phyloP scores from a whole-genome alignment of 2,797 vertebrate genomes.

The Intellagama lesueurii region DNA sequence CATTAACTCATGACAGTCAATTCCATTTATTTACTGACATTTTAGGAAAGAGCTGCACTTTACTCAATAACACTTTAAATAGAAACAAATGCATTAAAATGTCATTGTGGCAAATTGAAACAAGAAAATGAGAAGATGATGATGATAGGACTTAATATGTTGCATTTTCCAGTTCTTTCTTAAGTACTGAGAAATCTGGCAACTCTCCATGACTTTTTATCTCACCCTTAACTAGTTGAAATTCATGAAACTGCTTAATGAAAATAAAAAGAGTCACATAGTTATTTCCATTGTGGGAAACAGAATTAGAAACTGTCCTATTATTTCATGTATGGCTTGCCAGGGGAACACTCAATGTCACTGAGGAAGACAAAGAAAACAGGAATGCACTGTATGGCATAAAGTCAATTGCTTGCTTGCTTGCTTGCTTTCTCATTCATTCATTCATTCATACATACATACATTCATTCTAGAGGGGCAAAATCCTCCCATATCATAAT shows the following conservation, averaged over 20 bases:
- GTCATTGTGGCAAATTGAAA: slow-evolving; percentile 18
- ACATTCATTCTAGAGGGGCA: too few relatives aligned
- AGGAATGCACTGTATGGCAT: not conserved
- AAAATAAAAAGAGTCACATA: slow-evolving; percentile 19
- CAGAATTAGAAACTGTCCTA: not conserved
- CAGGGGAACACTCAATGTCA: not conserved
- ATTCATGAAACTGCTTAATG: not conserved
- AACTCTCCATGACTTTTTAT: slow-evolving; percentile 4
- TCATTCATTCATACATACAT: too few relatives aligned
- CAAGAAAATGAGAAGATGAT: not conserved
- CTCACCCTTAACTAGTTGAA: not conserved
- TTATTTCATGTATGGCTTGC: not conserved
- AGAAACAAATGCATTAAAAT: slow-evolving; percentile 31
- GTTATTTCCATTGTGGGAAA: not conserved
- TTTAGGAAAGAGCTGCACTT: slow-evolving; percentile 36
- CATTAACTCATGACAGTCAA: slow-evolving; percentile 38
- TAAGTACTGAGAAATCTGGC: slow-evolving; percentile 7
- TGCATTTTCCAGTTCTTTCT: slow-evolving; percentile 9
- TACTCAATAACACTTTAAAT: slow-evolving; percentile 11
- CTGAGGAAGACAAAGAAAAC: not conserved
- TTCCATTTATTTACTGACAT: slow-evolving; percentile 22
- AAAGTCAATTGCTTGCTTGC: not conserved
- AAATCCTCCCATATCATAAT: too few relatives aligned
- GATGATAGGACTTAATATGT: not conserved
- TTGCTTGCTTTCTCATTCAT: too few relatives aligned